Evolutionary conservation across 2,797 vertebrate species (phyloP).

Genomic region (Propithecus deckenii): DNA sequence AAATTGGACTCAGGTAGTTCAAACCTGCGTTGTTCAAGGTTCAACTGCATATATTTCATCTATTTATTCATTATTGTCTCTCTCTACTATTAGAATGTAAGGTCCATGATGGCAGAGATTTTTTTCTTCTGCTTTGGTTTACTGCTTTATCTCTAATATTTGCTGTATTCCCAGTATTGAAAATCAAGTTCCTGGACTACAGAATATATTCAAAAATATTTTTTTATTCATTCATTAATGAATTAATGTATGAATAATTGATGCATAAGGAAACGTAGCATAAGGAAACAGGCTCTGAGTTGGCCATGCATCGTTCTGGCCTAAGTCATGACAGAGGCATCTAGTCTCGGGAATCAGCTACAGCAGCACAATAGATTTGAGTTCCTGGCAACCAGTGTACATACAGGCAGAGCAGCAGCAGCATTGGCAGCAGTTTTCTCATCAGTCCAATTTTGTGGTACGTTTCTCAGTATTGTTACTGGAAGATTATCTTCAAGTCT

Average conservation of each 20-base stretch:
- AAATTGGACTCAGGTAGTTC: not conserved
- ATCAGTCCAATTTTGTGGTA: not conserved
- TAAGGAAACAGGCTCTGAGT: not conserved
- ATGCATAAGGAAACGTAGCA: too few species aligned
- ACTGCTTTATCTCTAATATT: not conserved
- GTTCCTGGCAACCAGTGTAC: not conserved
- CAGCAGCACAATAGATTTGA: not conserved
- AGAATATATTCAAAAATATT: not conserved
- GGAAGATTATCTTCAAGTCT: not conserved
- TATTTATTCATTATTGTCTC: not conserved
- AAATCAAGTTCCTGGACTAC: not conserved
- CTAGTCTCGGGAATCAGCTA: not conserved
- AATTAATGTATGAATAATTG: not conserved
- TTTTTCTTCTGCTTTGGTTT: not conserved
- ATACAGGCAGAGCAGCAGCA: not conserved
- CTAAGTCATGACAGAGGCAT: not conserved
- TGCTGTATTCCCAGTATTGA: not conserved
- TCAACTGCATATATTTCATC: not conserved
- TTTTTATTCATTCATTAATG: not conserved
- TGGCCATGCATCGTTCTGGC: not conserved
- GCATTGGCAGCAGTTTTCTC: not conserved
- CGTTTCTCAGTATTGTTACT: not conserved
- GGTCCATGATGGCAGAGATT: not conserved
- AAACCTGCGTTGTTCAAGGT: not conserved
- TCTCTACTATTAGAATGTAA: not conserved